These are phyloP conservation scores for Lochmaea capreae DNA, from an alignment of 2,888 invertebrate genomes.

Conservation along the genomic window DNA sequence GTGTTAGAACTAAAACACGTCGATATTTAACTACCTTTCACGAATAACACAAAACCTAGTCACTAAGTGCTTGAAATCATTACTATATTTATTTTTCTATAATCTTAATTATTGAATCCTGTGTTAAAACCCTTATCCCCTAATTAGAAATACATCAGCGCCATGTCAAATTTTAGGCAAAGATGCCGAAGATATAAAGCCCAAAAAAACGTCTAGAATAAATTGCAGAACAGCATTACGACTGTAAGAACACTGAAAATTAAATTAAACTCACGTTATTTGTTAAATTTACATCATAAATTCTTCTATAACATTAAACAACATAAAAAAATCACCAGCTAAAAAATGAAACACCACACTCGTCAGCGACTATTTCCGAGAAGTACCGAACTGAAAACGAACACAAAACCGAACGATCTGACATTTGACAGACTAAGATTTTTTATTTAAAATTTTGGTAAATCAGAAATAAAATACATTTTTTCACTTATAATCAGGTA, in stretches of 20 bases:
- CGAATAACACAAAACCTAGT: background rate
- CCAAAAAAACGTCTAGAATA: constrained; percentile 1
- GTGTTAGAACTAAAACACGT: constrained; percentile 42
- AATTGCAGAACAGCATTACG: constrained; percentile 37
- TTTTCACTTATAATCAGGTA: too few relatives aligned
- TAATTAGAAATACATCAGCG: constrained; percentile 51
- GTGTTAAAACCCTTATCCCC: constrained; percentile 15
- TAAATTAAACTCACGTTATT: constrained; percentile 55
- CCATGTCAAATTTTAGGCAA: constrained; percentile 49
- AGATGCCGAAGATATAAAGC: constrained; percentile 28
- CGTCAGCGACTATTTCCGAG: constrained; percentile 25
- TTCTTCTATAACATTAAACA: constrained; percentile 68
- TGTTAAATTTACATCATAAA: constrained; percentile 64
- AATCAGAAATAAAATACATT: background rate
- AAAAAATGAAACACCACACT: constrained; percentile 59
- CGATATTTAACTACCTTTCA: background rate
- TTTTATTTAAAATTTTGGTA: background rate
- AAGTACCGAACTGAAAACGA: background rate
- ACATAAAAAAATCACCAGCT: constrained; percentile 64
- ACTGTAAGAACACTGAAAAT: constrained; percentile 37
- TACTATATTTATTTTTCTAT: background rate
- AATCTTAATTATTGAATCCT: constrained; percentile 20
- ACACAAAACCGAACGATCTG: background rate
- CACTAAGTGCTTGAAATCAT: background rate
- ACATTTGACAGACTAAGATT: background rate